Evolutionary conservation across 1,140 invertebrate species (phyloP), one percentile per base, ranked within the genome.

Genomic region (Drosophila triauraria): DNA sequence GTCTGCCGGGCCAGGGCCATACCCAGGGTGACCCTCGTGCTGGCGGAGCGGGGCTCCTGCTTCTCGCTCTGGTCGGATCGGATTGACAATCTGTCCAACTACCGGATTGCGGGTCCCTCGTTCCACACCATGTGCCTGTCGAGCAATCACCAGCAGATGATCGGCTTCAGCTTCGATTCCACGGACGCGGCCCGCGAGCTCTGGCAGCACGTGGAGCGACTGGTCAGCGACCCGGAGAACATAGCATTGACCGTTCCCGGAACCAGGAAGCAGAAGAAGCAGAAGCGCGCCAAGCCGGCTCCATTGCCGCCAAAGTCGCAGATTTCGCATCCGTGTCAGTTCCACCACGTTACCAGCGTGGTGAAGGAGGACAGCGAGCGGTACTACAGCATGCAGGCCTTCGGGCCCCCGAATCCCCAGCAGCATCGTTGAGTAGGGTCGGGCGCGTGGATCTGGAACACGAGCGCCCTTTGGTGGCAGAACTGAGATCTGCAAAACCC

Each of bases 61-160:
- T 97, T 98, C 91, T 95, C 96, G 30, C 92, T 98, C n/a, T 98
- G 97, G 97, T 94, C 94, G 59, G 97, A 98, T 92, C 95, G 95
- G n/a, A 96, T 98, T 74, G 97, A 95, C 79, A 95, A 95, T 78
- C 85, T 95, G n/a, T 94, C 95, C 0, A 94, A 95, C 50, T 95
- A 95, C 93, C 94, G 95, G 86, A 94, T 95, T 5, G 94, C 95
- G 13, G 95, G 95, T 2, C 93, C 94, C 15, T 95, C 95, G 25
- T 98, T 97, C 76, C 97, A 98, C 92, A 97, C 97, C n/a, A 95
- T 98, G 95, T 95, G 96, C 92, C 93, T 96, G 47, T 97, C 96
- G 1, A 91, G 61, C 60, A 92, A 93, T 62, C 93, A 93, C 69
- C 86, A 88, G 67, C 82, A 94, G 72, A 93, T 95, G 80, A 94